phyloP scores from a whole-genome alignment of 1,140 invertebrate genomes.

The Lysiphlebus fabarum region DNA sequence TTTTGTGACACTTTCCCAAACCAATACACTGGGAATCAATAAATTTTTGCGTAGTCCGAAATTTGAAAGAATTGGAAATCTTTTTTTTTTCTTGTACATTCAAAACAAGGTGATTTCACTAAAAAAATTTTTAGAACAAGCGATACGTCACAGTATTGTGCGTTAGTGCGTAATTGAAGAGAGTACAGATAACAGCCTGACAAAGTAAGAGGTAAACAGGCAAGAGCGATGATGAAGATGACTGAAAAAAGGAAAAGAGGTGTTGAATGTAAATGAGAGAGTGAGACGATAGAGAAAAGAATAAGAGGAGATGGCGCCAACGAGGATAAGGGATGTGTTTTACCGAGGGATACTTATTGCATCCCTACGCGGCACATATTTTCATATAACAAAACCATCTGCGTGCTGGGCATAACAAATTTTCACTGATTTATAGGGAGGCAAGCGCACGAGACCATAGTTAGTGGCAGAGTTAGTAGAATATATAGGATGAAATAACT shows the following conservation, averaged over 20 bases:
- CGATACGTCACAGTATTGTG: conserved; percentile 46
- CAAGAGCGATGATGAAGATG: background rate
- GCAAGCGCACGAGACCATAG: conserved; percentile 27
- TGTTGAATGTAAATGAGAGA: conserved; percentile 25
- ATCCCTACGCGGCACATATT: conserved; percentile 56
- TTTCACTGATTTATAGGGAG: conserved; percentile 56
- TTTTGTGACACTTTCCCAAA: no score
- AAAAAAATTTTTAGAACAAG: conserved; percentile 1
- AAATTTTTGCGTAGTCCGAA: no score
- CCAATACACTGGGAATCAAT: no score
- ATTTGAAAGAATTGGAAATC: no score
- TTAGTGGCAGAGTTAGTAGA: conserved; percentile 1
- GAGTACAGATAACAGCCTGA: conserved; percentile 51
- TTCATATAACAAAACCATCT: conserved; percentile 60
- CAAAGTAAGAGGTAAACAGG: conserved; percentile 20
- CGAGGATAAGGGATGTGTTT: conserved; percentile 54
- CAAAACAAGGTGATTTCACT: no score
- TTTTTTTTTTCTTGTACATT: no score
- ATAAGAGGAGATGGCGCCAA: conserved; percentile 25
- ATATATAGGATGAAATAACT: conserved; percentile 14
- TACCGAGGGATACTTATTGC: conserved; percentile 53
- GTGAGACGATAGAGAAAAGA: conserved; percentile 24
- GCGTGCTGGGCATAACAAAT: conserved; percentile 57
- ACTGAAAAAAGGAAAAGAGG: background rate
- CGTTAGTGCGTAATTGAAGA: conserved; percentile 53